phyloP scores from a whole-genome alignment of 2,797 vertebrate genomes.

The Apodemus agrarius region DNA sequence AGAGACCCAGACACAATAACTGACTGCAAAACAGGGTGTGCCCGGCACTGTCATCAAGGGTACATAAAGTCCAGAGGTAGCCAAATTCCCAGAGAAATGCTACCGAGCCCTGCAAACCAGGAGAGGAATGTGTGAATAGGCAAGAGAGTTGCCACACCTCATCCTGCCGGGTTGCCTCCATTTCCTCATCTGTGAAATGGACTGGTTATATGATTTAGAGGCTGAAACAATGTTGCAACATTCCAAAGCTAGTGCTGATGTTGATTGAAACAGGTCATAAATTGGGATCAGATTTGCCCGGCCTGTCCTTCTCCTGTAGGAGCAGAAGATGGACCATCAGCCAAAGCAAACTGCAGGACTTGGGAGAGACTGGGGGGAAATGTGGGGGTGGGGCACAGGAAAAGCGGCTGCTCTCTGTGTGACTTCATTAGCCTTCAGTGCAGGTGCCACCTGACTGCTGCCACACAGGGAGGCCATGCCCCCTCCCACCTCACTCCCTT shows the following conservation, averaged over 20 bases:
- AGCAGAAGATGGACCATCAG: background rate
- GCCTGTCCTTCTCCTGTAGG: background rate
- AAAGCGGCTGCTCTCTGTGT: background rate
- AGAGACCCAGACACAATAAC: background rate
- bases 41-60: background rate
- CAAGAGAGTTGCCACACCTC: background rate
- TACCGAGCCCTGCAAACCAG: background rate
- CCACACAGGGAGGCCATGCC: too few relatives aligned
- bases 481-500: background rate
- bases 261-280: background rate
- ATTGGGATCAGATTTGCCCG: background rate
- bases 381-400: background rate
- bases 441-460: background rate
- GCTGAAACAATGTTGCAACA: background rate
- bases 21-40: constrained; percentile 1
- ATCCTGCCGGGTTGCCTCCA: background rate
- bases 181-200: constrained; percentile 18
- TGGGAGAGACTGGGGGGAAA: background rate
- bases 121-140: background rate
- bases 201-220: background rate
- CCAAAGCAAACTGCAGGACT: background rate
- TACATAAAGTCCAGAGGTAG: background rate
- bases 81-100: background rate
- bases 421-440: background rate
- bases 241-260: background rate